phyloP scores from a whole-genome alignment of 2,113 vertebrate genomes.

The Melanostigma gelatinosum region DNA sequence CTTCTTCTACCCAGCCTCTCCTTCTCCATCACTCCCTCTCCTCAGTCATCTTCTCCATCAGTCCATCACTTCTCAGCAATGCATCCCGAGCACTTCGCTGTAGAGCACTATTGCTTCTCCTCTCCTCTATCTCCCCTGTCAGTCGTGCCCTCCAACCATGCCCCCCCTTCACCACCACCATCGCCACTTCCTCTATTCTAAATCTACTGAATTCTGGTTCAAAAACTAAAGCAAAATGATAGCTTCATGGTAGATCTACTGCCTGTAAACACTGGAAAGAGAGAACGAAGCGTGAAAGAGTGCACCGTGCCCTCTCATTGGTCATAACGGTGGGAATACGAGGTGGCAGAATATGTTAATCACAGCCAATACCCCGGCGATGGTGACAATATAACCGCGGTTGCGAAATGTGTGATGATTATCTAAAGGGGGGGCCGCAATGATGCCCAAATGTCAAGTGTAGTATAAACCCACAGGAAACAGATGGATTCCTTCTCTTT shows the following conservation, averaged over 20 bases:
- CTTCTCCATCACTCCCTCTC: neutral
- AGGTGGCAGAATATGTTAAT: slow-evolving; percentile 59
- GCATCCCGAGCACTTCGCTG: slow-evolving; percentile 7
- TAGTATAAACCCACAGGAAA: slow-evolving; percentile 47
- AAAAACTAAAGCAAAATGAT: slow-evolving; percentile 41
- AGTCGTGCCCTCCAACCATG: slow-evolving; percentile 6
- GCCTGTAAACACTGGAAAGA: slow-evolving; percentile 35
- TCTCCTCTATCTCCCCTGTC: neutral
- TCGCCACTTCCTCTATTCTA: neutral
- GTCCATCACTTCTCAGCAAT: slow-evolving; percentile 30
- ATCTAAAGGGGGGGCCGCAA: slow-evolving; percentile 33
- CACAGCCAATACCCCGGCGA: slow-evolving; percentile 20
- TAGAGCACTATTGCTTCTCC: slow-evolving; percentile 5
- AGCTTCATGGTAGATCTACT: slow-evolving; percentile 18
- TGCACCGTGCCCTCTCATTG: slow-evolving; percentile 21
- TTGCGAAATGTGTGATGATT: slow-evolving; percentile 54
- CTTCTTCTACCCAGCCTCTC: neutral
- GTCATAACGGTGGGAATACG: slow-evolving; percentile 52
- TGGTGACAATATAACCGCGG: slow-evolving; percentile 42
- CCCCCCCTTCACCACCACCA: neutral
- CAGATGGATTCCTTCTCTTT: neutral
- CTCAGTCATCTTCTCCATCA: slow-evolving; percentile 11
- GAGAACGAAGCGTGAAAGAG: slow-evolving; percentile 3
- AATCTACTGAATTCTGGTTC: slow-evolving; percentile 13
- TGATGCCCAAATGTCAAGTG: slow-evolving; percentile 54